Evolutionary conservation across 2,113 vertebrate species (phyloP), one percentile per base, ranked within the genome.

Genomic region (Stegastes partitus): DNA sequence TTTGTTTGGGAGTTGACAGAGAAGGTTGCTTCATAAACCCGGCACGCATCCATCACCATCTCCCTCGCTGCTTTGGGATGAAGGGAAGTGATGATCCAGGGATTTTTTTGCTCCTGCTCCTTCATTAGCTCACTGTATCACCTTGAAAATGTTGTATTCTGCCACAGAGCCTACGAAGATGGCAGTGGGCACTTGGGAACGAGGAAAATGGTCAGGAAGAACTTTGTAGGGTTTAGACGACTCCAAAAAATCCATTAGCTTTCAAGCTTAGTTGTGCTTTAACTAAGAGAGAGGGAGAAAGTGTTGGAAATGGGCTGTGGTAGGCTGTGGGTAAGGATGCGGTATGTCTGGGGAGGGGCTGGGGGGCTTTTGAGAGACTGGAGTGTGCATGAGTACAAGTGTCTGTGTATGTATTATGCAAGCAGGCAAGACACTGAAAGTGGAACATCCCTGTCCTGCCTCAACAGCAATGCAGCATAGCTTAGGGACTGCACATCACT

Each of bases 11-110:
- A 66, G 81, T 80, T 88, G 90, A 92, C 87, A 86, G 87, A 3
- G 61, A 89, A 79, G 83, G 87, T 79, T 83, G 84, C 85, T 87
- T 88, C 82, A 63, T 81, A 77, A 88, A 88, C 83, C 82, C 62
- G 42, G 80, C 87, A 75, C 67, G 45, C 65, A 69, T 79, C 85
- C 87, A 75, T 86, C 81, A 50, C 64, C 45, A 12, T 90, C 62
- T 79, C 76, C 66, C 76, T 79, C 42, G 51, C 85, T 85, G 89
- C 74, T 88, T 66, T 53, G 72, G 81, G 78, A 85, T 89, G 81
- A 87, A 85, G 85, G 70, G 67, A 90, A 86, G 84, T 79, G 90
- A 91, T 93, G 91, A 94, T 85, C 85, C 55, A 56, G 92, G 90
- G 68, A 68, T 80, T 89, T 85, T 34, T 86, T 68, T 11, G 12